Percentiles rank a stretch among this genome's conserved stretches.
Conservation (phyloP, 37 sponge, comb jelly and placozoan genomes). For the Geodia barretti region DNA sequence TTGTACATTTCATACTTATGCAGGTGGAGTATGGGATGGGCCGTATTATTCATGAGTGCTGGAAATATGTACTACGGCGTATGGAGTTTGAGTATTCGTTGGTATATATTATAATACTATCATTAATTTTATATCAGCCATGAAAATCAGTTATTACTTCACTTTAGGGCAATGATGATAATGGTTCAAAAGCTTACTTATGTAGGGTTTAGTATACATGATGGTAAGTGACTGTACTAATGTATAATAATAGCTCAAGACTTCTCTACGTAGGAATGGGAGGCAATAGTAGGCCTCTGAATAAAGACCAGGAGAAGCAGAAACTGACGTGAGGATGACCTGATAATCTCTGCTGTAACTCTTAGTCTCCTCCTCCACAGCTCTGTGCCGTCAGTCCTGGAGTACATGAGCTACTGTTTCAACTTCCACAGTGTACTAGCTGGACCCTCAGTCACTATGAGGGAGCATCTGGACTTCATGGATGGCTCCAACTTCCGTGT, state of each 20-base stretch:
- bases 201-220: constrained; percentile 69
- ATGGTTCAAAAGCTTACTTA: constrained; percentile 58
- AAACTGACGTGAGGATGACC: neutral
- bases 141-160: too few species aligned
- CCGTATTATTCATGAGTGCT: too few species aligned
- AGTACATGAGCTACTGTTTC: constrained; percentile 81
- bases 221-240: constrained; percentile 43
- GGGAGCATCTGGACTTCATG: constrained; percentile 73
- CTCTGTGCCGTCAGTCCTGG: constrained; percentile 43
- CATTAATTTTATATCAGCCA: too few species aligned
- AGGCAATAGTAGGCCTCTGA: constrained; percentile 53
- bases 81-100: too few species aligned
- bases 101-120: too few species aligned
- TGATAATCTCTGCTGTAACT: too few species aligned
- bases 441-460: constrained; percentile 69
- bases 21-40: too few species aligned
- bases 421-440: constrained; percentile 77
- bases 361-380: neutral
- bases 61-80: too few species aligned
- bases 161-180: constrained; percentile 12
- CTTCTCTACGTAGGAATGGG: too few species aligned
- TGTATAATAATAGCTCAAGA: too few species aligned
- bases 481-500: constrained; percentile 66
- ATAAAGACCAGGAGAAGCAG: constrained; percentile 54
- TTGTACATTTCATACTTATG: too few species aligned